A percentile compares a stretch with the other conserved stretches of the same genome.
Evolutionary conservation across 1,140 invertebrate species (phyloP).

Genomic region (Hylaeus volcanicus): DNA sequence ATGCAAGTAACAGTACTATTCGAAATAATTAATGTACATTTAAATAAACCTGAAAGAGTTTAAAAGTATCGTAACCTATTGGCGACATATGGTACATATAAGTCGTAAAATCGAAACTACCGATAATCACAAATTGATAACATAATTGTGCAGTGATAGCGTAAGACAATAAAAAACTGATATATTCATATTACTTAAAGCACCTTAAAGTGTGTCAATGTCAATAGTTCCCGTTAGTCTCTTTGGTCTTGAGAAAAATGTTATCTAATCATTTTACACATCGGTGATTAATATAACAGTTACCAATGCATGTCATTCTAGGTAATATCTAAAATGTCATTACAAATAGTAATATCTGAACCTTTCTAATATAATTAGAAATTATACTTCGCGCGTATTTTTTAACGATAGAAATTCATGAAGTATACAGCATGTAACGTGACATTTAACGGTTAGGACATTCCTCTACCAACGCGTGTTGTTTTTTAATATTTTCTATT

Average conservation of each 20-base stretch:
- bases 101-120: not conserved
- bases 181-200: not conserved
- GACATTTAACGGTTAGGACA: not conserved
- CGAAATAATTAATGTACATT: not conserved
- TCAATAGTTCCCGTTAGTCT: not conserved
- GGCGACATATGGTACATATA: no score
- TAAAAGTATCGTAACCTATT: no score
- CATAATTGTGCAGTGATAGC: not conserved
- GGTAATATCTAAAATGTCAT: no score
- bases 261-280: constrained; percentile 4
- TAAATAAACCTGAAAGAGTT: constrained; percentile 10
- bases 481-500: not conserved
- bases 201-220: not conserved
- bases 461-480: not conserved
- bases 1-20: not conserved
- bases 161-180: not conserved
- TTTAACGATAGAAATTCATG: not conserved
- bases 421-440: no score
- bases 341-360: not conserved
- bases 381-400: not conserved
- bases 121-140: not conserved
- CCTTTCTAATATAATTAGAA: not conserved
- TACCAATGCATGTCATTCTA: no score
- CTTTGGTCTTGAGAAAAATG: not conserved
- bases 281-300: not conserved